A percentile compares a stretch with the other conserved stretches of the same genome.
Conservation (phyloP, 2,113 vertebrate species). For the Gopherus flavomarginatus region DNA sequence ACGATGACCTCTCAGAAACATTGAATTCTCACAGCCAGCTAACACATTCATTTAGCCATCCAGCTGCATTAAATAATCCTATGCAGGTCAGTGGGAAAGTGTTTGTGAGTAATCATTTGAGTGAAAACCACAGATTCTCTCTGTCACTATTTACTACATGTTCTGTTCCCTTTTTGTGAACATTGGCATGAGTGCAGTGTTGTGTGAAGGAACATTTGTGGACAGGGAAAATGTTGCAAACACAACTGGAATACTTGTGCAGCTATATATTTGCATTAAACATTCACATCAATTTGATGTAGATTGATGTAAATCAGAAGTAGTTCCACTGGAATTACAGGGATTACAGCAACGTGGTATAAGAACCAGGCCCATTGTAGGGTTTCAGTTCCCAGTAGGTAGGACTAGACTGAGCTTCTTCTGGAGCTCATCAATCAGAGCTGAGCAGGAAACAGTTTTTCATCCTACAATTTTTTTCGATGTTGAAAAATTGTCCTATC, state of each 20-base stretch:
- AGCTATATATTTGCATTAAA: conserved; percentile 64
- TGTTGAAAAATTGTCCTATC: background rate
- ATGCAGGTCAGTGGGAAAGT: conserved; percentile 27
- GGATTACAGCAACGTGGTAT: background rate
- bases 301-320: background rate
- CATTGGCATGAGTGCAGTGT: background rate
- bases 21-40: background rate
- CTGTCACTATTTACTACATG: conserved; percentile 55
- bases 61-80: background rate
- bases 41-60: background rate
- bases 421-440: background rate
- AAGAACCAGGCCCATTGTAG: background rate
- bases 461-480: background rate
- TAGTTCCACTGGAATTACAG: background rate
- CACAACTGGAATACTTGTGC: conserved; percentile 53
- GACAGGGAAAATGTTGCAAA: conserved; percentile 68
- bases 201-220: background rate
- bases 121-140: conserved; percentile 16
- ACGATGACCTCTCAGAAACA: background rate
- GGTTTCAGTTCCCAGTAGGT: background rate
- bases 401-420: background rate
- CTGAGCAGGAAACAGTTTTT: background rate
- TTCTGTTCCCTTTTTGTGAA: conserved; percentile 61
- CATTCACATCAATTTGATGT: background rate
- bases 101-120: conserved; percentile 41